These are phyloP conservation scores for Ursus arctos DNA, from an alignment of 2,113 vertebrate genomes.

Conservation along the genomic window DNA sequence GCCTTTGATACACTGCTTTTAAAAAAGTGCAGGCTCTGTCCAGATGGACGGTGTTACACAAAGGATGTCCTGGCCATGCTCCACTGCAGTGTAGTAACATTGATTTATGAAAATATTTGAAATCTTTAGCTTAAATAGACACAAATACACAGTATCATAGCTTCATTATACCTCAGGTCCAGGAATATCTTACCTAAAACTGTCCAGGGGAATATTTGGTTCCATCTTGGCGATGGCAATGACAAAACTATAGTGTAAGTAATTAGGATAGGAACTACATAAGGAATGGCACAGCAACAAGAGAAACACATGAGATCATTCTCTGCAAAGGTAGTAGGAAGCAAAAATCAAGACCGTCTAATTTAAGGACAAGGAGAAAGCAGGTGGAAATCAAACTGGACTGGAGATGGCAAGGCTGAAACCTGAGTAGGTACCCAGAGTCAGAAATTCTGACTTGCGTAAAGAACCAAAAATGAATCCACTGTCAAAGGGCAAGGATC, in stretches of 20 bases:
- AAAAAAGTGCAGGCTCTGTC: constrained; percentile 20
- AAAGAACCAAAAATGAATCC: background rate
- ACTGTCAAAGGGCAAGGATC: background rate
- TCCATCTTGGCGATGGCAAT: background rate
- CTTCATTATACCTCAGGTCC: background rate
- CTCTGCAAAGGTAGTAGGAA: background rate
- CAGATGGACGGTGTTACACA: constrained; percentile 44
- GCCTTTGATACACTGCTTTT: background rate
- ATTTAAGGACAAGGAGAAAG: background rate
- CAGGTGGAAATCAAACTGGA: background rate
- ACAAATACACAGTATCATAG: background rate
- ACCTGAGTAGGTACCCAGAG: background rate
- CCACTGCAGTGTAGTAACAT: background rate
- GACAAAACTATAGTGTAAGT: background rate
- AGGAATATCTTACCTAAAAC: constrained; percentile 1
- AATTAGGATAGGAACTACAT: background rate
- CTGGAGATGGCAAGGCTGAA: background rate
- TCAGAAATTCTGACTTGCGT: background rate
- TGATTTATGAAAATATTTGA: constrained; percentile 56
- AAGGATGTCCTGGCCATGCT: background rate
- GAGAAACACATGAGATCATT: background rate
- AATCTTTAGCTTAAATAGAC: constrained; percentile 30
- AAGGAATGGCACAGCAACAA: background rate
- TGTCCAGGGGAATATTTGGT: background rate
- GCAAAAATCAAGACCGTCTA: constrained; percentile 36